Base-by-base conservation (phyloP, 2,797 vertebrate genomes). In the Ctenochaetus hawaiiensis region DNA sequence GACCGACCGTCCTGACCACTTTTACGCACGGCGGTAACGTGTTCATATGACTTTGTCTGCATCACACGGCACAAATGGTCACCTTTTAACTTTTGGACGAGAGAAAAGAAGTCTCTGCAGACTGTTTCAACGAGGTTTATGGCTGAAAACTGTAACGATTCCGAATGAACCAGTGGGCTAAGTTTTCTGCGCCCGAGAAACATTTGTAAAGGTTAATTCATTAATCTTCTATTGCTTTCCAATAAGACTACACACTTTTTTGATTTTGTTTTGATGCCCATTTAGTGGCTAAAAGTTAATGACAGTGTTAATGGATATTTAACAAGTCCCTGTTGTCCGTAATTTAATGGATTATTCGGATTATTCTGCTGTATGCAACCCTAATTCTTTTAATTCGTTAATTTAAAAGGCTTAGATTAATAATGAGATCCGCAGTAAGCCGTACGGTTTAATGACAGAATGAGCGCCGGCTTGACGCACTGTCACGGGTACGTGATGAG, bases 401-500 rank as follows among this genome's bases (percentile, higher is more conserved):
- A 54, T 34, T 60, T 23, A 43, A 16, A 0, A 16, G 0, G 4
- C 0, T 60, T 77, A 22, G 11, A 14, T 45, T 26, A 10, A 54
- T 22, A 17, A 41, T 16, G 13, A 17, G n/a, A 69, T 12, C 44
- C 51, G 10, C 18, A 16, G 58, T n/a, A 39, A 63, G 17, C 14
- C 3, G 10, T 44, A 16, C 26, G 67, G 11, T 58, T 26, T 57
- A 41, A 41, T 71, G 53, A 67, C 66, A 54, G 52, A 57, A 49
- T 54, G 58, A 68, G 52, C 18, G 53, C 71, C 45, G 57, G 80
- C 69, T 62, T 77, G 77, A 75, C 72, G 72, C 72, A 72, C 54
- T n/a, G 61, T 16, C 60, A 72, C 16, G 54, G n/a, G 20, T 62
- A 53, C 78, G 82, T 82, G 85, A 86, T 90, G 87, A 92, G 82